These are phyloP conservation scores for Caretta caretta DNA, from an alignment of 2,113 vertebrate genomes.

Conservation along the genomic window DNA sequence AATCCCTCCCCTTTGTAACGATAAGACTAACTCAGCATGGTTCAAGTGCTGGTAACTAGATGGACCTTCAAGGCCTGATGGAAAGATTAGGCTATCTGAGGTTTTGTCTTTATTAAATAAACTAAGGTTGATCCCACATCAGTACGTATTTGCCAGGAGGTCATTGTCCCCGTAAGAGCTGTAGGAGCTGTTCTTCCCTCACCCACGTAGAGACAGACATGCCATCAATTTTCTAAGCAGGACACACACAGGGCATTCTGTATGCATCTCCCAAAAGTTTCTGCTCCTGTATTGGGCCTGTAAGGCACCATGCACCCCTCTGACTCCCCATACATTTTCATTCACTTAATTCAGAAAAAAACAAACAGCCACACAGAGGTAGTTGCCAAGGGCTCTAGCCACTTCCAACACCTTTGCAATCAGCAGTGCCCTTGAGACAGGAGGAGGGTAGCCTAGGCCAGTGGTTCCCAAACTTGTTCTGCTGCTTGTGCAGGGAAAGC, in stretches of 20 bases:
- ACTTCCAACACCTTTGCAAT: no score
- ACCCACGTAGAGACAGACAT: background rate
- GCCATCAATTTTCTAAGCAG: background rate
- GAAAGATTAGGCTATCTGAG: constrained; percentile 28
- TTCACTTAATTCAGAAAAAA: no score
- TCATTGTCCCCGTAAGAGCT: background rate
- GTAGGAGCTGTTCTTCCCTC: background rate
- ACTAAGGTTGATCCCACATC: constrained; percentile 27
- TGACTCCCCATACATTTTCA: no score
- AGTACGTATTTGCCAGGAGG: constrained; percentile 43
- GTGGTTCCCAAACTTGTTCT: no score
- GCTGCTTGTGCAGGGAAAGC: no score
- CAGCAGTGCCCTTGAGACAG: no score
- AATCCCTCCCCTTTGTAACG: background rate
- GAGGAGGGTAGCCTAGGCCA: no score
- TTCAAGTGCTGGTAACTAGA: constrained; percentile 30
- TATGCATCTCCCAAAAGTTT: background rate
- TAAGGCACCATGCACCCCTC: no score
- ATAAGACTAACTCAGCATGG: background rate
- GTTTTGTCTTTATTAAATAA: constrained; percentile 52
- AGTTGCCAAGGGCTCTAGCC: no score
- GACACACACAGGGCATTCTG: background rate
- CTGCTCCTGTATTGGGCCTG: accelerated
- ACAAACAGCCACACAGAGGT: no score
- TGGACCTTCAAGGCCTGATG: constrained; percentile 33